phyloP scores from a whole-genome alignment of 2,797 vertebrate genomes.

The Danio tinwini region DNA sequence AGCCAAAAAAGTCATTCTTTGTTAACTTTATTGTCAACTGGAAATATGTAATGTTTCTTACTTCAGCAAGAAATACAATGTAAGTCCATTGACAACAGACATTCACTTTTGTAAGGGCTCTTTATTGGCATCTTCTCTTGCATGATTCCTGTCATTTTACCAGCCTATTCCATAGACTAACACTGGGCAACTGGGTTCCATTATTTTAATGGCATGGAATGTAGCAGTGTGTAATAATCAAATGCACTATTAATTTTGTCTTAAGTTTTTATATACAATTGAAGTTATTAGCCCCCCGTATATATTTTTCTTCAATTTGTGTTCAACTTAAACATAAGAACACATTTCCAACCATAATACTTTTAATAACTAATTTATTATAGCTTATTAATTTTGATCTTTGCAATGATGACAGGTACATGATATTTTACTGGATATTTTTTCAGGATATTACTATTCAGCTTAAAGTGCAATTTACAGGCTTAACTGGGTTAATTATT shows the following conservation, averaged over 20 bases:
- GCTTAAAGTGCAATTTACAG: too few relatives aligned
- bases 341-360: too few relatives aligned
- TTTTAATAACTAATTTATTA: too few relatives aligned
- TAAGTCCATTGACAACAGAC: constrained; percentile 84
- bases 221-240: constrained; percentile 6
- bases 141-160: constrained; percentile 64
- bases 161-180: constrained; percentile 21
- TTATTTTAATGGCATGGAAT: constrained; percentile 42
- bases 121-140: constrained; percentile 65
- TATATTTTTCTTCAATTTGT: too few relatives aligned
- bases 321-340: too few relatives aligned
- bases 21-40: background rate
- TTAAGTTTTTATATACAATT: background rate
- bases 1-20: constrained; percentile 48
- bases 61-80: constrained; percentile 31
- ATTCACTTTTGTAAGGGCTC: constrained; percentile 59
- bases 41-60: constrained; percentile 35
- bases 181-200: constrained; percentile 20
- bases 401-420: too few relatives aligned
- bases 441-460: too few relatives aligned
- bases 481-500: too few relatives aligned
- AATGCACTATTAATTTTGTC: background rate
- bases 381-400: too few relatives aligned
- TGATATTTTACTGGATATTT: too few relatives aligned
- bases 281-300: too few relatives aligned